Conservation (phyloP, 2,797 vertebrate species). For the Percopsis omiscomaycus region DNA sequence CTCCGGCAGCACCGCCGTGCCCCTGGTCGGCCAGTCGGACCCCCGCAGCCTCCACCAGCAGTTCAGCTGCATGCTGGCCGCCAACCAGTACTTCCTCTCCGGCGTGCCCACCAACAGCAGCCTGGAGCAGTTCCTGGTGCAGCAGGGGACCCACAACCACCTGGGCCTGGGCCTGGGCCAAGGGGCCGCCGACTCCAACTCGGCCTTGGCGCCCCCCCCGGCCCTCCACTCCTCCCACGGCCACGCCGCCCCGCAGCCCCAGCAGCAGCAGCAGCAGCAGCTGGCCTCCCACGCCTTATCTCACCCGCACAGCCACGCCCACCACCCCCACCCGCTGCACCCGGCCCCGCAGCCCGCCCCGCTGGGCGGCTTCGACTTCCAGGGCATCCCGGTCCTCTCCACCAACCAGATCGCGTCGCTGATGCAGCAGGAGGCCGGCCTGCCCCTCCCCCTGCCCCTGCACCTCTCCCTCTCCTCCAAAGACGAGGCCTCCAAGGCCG, state of each 20-base stretch:
- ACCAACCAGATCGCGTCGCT: slow-evolving; percentile 82
- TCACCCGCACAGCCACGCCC: slow-evolving; percentile 79
- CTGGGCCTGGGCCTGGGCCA: slow-evolving; percentile 76
- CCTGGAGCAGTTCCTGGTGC: slow-evolving; percentile 83
- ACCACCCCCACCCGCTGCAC: slow-evolving; percentile 82
- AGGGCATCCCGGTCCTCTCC: slow-evolving; percentile 83
- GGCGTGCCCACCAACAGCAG: slow-evolving; percentile 82
- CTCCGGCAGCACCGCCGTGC: slow-evolving; percentile 75
- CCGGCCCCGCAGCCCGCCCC: slow-evolving; percentile 79
- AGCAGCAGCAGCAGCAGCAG: slow-evolving; percentile 81
- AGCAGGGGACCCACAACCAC: slow-evolving; percentile 82
- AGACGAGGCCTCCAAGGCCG: slow-evolving; percentile 71
- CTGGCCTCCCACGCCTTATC: slow-evolving; percentile 78
- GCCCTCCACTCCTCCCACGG: slow-evolving; percentile 80
- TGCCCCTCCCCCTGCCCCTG: slow-evolving; percentile 81
- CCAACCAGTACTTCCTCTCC: slow-evolving; percentile 84
- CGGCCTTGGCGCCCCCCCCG: slow-evolving; percentile 76
- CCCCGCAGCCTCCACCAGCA: slow-evolving; percentile 84
- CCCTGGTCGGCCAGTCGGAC: slow-evolving; percentile 79
- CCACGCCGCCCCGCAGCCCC: slow-evolving; percentile 68
- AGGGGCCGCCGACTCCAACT: slow-evolving; percentile 72
- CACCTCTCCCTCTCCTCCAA: slow-evolving; percentile 80
- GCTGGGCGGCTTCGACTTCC: slow-evolving; percentile 80
- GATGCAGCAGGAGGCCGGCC: slow-evolving; percentile 82
- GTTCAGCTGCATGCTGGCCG: slow-evolving; percentile 85